A percentile compares a stretch with the other conserved stretches of the same genome.
These are phyloP conservation scores for Liodrosophila aerea DNA, from an alignment of 2,888 invertebrate species.

Conservation along the genomic window DNA sequence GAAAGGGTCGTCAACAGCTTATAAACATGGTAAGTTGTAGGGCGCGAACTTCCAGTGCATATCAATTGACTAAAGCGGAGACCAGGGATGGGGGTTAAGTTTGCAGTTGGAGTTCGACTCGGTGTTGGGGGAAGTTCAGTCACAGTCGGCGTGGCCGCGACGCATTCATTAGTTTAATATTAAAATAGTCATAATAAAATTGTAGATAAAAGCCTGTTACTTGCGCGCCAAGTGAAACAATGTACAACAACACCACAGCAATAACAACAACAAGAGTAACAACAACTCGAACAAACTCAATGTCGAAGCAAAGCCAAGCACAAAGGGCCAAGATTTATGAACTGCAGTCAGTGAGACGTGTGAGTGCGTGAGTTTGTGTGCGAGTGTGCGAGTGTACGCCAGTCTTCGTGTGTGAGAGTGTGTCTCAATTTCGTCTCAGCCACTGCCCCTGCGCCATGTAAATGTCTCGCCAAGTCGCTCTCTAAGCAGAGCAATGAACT, in stretches of 20 bases:
- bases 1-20: slow-evolving; percentile 68
- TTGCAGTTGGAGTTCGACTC: background rate
- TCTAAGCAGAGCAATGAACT: slow-evolving; percentile 70
- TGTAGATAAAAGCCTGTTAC: slow-evolving; percentile 65
- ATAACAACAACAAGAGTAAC: slow-evolving; percentile 19
- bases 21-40: slow-evolving; percentile 45
- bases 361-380: slow-evolving; percentile 17
- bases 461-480: slow-evolving; percentile 46
- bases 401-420: slow-evolving; percentile 21
- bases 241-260: slow-evolving; percentile 51
- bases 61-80: slow-evolving; percentile 23
- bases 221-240: slow-evolving; percentile 58
- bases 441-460: background rate
- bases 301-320: slow-evolving; percentile 46
- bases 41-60: slow-evolving; percentile 35
- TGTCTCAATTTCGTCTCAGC: slow-evolving; percentile 45
- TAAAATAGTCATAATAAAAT: slow-evolving; percentile 76
- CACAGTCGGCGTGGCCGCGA: slow-evolving; percentile 67
- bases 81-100: background rate
- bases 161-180: slow-evolving; percentile 76
- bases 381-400: slow-evolving; percentile 19
- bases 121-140: slow-evolving; percentile 28
- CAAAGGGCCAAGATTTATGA: slow-evolving; percentile 72
- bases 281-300: slow-evolving; percentile 28
- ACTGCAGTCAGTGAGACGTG: slow-evolving; percentile 53